A percentile compares a stretch with the other conserved stretches of the same genome.
These are phyloP conservation scores for Xylocopa sonorina DNA, from an alignment of 1,140 invertebrate genomes.

Conservation along the genomic window DNA sequence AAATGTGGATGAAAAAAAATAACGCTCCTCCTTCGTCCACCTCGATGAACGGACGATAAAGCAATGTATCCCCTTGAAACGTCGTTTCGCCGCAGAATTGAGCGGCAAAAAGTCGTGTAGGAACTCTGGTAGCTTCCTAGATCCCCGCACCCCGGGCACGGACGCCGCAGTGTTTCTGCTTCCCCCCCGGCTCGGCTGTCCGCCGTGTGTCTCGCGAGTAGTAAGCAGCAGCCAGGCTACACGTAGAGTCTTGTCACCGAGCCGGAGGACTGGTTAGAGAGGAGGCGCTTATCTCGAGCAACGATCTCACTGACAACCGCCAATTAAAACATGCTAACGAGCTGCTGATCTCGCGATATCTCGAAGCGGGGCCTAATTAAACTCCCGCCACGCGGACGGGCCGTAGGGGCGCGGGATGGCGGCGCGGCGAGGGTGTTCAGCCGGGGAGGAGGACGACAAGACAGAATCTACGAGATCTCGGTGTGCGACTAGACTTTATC, in stretches of 20 bases:
- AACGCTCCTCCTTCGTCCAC: neutral
- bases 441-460: slow-evolving; percentile 37
- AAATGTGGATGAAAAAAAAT: neutral
- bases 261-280: slow-evolving; percentile 63
- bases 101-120: slow-evolving; percentile 56
- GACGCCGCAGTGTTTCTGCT: slow-evolving; percentile 13
- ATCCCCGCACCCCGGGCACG: too few relatives aligned
- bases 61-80: slow-evolving; percentile 3
- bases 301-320: slow-evolving; percentile 80
- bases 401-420: slow-evolving; percentile 2
- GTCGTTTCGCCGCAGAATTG: slow-evolving; percentile 20
- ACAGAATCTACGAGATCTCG: slow-evolving; percentile 63
- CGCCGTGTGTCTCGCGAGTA: slow-evolving; percentile 51
- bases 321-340: slow-evolving; percentile 82
- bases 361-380: slow-evolving; percentile 76
- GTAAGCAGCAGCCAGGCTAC: slow-evolving; percentile 61
- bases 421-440: slow-evolving; percentile 21
- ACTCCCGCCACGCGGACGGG: slow-evolving; percentile 65
- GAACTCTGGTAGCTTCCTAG: slow-evolving; percentile 42
- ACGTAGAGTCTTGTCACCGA: slow-evolving; percentile 69
- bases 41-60: too few relatives aligned
- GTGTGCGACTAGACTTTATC: slow-evolving; percentile 58
- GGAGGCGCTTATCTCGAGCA: slow-evolving; percentile 68
- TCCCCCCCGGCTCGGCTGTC: slow-evolving; percentile 24
- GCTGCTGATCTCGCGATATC: slow-evolving; percentile 80